Conservation (phyloP, 2,888 invertebrate genomes). For the Augiades crinisus region DNA sequence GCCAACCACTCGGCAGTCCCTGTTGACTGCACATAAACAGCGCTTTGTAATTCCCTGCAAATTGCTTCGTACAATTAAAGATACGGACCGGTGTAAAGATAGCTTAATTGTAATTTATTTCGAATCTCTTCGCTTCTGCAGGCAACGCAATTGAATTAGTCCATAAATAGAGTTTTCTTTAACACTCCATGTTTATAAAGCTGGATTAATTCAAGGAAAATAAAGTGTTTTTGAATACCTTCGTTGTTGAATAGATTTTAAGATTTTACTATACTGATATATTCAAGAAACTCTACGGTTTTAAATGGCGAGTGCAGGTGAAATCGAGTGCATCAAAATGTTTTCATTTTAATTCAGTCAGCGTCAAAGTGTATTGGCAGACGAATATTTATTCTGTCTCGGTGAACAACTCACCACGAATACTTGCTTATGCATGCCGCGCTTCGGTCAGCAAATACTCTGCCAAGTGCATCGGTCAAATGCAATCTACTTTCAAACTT, state of each 20-base stretch:
- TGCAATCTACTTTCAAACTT: constrained; percentile 50
- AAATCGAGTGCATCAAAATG: neutral
- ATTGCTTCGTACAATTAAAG: constrained; percentile 36
- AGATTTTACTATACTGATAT: no score
- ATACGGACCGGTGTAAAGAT: constrained; percentile 18
- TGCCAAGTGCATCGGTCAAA: constrained; percentile 57
- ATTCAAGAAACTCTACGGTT: neutral
- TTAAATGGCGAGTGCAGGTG: neutral
- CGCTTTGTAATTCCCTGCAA: constrained; percentile 31
- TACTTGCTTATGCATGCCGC: constrained; percentile 60
- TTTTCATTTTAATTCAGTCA: constrained; percentile 14
- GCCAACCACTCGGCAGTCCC: constrained; percentile 26
- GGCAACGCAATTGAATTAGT: constrained; percentile 12
- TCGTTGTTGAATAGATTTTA: no score
- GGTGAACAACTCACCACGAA: constrained; percentile 45
- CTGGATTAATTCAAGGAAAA: neutral
- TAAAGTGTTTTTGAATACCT: no score
- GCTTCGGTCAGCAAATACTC: constrained; percentile 52
- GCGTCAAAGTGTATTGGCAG: constrained; percentile 30
- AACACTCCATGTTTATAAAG: neutral
- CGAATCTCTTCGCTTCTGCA: constrained; percentile 4
- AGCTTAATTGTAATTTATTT: constrained; percentile 28
- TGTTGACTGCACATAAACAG: constrained; percentile 40
- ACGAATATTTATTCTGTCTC: constrained; percentile 58
- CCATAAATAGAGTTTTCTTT: neutral